Evolutionary conservation across 2,113 vertebrate genomes (phyloP).

Genomic region (Crotalus helleri): DNA sequence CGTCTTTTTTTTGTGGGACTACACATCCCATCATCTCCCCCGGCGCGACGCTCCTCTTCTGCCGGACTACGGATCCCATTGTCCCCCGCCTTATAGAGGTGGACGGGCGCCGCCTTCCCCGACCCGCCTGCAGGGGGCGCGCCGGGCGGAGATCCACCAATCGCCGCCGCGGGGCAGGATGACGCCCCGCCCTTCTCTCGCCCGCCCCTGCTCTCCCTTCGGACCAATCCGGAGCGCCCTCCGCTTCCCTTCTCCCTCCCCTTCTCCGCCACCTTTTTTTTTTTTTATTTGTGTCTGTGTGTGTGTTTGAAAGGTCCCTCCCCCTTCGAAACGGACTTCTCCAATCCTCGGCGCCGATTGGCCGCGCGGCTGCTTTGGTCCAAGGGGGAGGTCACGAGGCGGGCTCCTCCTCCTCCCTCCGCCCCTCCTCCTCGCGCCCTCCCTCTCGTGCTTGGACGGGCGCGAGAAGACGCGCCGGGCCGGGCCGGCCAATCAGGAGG

Average conservation of each 20-base stretch:
- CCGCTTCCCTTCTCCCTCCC: too few species aligned
- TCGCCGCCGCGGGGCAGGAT: not conserved
- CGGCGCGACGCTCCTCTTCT: not conserved
- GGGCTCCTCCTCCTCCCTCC: not conserved
- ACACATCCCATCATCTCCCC: not conserved
- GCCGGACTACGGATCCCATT: not conserved
- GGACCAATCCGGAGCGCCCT: not conserved
- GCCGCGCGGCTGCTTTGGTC: conserved; percentile 25
- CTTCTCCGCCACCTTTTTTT: too few species aligned
- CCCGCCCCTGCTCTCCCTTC: not conserved
- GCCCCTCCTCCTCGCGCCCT: too few species aligned
- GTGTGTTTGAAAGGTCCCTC: not conserved
- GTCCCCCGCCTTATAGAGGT: not conserved
- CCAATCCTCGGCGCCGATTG: conserved; percentile 57
- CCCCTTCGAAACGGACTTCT: conserved; percentile 63
- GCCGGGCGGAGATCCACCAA: not conserved
- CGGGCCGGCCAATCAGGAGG: conserved; percentile 53
- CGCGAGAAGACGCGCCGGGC: not conserved
- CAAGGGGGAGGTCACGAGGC: conserved; percentile 12
- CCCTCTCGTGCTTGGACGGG: too few species aligned
- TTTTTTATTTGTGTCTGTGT: too few species aligned
- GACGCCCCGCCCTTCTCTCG: not conserved
- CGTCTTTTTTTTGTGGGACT: not conserved
- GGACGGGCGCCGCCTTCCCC: too few species aligned
- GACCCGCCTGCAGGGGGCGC: not conserved